Conservation (phyloP, 2,888 invertebrate species). For the Parelbella ahira region DNA sequence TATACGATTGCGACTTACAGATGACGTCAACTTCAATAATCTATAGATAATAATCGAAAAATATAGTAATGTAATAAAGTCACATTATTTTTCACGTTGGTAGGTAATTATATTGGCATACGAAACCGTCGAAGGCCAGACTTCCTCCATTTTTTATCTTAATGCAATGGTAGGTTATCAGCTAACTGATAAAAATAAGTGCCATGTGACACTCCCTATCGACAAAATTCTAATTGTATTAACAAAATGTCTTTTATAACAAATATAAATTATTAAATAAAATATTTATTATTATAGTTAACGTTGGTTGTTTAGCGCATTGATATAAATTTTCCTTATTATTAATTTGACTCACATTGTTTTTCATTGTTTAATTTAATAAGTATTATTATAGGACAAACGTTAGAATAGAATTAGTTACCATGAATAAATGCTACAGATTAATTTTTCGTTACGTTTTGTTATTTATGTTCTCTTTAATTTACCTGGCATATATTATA, state of each 20-base stretch:
- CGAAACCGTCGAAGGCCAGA: constrained; percentile 58
- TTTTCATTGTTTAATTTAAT: constrained; percentile 6
- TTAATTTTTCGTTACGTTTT: constrained; percentile 17
- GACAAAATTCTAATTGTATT: constrained; percentile 46
- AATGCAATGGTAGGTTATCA: constrained; percentile 74
- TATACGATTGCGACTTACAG: constrained; percentile 38
- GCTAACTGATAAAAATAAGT: constrained; percentile 64
- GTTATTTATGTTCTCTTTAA: constrained; percentile 10
- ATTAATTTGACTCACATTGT: constrained; percentile 19
- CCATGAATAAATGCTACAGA: constrained; percentile 15
- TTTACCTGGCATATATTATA: constrained; percentile 1
- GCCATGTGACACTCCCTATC: constrained; percentile 76
- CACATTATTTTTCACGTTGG: constrained; percentile 27
- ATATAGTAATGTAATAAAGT: constrained; percentile 31
- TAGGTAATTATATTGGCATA: constrained; percentile 48
- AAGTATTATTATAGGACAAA: constrained; percentile 5
- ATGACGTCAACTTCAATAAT: constrained; percentile 62
- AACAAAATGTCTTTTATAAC: constrained; percentile 26
- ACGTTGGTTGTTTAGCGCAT: constrained; percentile 17
- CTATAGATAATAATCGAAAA: constrained; percentile 42
- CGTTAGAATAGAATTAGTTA: constrained; percentile 17
- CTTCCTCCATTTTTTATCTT: constrained; percentile 69
- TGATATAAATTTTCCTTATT: constrained; percentile 22
- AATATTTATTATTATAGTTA: constrained; percentile 26
- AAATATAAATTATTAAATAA: constrained; percentile 20